Conservation (phyloP, 2,888 invertebrate species). For the Drosophila neonasuta region DNA sequence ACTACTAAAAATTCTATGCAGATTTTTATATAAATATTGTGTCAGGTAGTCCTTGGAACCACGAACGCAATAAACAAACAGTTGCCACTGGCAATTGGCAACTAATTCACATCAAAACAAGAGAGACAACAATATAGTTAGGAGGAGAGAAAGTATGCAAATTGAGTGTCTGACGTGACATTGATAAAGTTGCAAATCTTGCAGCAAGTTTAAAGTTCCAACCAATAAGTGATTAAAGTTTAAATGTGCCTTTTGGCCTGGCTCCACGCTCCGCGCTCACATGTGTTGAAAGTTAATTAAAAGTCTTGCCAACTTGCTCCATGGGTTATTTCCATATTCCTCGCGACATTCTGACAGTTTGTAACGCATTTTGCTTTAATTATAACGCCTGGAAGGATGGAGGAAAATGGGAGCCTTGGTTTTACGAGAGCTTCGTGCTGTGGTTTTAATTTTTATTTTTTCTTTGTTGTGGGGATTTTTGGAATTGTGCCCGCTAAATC, state of each 20-base stretch:
- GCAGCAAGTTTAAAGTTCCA: constrained; percentile 25
- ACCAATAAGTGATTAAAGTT: constrained; percentile 47
- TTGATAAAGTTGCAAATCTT: constrained; percentile 30
- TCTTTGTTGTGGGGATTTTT: constrained; percentile 4
- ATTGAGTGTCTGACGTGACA: constrained; percentile 44
- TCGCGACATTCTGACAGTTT: constrained; percentile 64
- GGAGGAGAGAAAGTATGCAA: constrained; percentile 36
- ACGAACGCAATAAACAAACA: constrained; percentile 50
- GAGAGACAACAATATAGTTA: constrained; percentile 4
- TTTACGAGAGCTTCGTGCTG: constrained; percentile 30
- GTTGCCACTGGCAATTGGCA: constrained; percentile 33
- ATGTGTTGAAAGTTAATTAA: constrained; percentile 69
- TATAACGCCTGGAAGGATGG: constrained; percentile 37
- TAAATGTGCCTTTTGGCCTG: constrained; percentile 43
- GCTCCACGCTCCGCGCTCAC: constrained; percentile 24
- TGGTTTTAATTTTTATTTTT: constrained; percentile 26
- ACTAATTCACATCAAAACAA: constrained; percentile 68
- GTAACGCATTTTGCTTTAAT: constrained; percentile 59
- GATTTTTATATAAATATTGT: constrained; percentile 71
- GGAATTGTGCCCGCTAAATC: constrained; percentile 24
- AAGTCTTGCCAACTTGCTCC: constrained; percentile 29
- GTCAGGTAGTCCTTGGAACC: constrained; percentile 56
- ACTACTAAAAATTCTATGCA: constrained; percentile 9
- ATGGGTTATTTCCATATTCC: constrained; percentile 16
- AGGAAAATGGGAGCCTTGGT: constrained; percentile 8